Conservation (phyloP, 30 jellyfish, hydroid and myxozoan species). For the Turritopsis dohrnii region DNA sequence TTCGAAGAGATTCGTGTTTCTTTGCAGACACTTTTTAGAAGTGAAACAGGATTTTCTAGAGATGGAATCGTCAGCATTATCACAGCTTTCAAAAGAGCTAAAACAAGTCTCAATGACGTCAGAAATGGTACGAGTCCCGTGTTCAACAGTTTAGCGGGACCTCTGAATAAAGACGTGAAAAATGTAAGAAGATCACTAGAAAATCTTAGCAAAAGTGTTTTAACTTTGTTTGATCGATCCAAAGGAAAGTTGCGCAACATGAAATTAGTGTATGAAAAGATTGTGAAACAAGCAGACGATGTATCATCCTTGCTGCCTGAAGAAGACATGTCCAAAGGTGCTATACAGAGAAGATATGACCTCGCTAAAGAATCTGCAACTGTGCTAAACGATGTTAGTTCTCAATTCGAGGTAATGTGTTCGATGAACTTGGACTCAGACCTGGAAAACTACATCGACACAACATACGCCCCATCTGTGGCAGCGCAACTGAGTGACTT, state of each 20-base stretch:
- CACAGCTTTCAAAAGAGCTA: conserved; percentile 32
- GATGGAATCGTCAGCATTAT: conserved; percentile 38
- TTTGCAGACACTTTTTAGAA: conserved; percentile 49
- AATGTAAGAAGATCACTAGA: conserved; percentile 19
- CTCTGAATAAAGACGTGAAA: conserved; percentile 25
- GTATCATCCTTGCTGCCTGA: neutral
- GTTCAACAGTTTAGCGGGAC: conserved; percentile 36
- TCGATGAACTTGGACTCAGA: neutral
- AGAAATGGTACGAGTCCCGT: conserved; percentile 27
- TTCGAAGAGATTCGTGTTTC: conserved; percentile 63
- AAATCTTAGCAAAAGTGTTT: conserved; percentile 12
- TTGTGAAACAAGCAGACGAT: neutral
- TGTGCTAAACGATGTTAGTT: conserved; percentile 4
- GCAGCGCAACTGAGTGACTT: conserved; percentile 2
- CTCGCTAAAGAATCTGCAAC: neutral
- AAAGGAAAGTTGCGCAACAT: conserved; percentile 23
- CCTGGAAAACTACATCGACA: conserved; percentile 1
- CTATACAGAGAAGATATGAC: conserved; percentile 33
- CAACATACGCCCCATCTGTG: conserved; percentile 10
- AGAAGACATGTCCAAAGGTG: conserved; percentile 31
- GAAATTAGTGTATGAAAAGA: conserved; percentile 8
- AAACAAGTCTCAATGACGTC: conserved; percentile 30
- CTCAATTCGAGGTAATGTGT: conserved; percentile 6
- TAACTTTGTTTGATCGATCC: conserved; percentile 25
- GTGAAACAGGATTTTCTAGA: conserved; percentile 37